phyloP scores from a whole-genome alignment of 2,797 vertebrate genomes.

The Microchirus variegatus region DNA sequence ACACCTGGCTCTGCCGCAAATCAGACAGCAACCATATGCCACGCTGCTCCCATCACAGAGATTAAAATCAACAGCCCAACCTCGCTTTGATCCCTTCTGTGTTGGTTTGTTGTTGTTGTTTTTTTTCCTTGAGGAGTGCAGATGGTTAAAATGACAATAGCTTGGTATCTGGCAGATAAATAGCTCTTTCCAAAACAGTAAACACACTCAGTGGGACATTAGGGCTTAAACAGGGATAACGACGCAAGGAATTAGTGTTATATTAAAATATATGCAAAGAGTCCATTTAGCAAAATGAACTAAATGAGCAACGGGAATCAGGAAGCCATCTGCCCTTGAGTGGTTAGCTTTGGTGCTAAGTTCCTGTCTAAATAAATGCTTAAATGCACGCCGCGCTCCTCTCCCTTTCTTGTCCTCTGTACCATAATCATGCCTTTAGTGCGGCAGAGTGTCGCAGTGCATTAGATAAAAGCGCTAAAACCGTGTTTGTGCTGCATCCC shows the following conservation, averaged over 20 bases:
- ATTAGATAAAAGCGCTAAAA: constrained; percentile 80
- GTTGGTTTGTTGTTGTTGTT: constrained; percentile 17
- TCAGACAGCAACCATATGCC: constrained; percentile 40
- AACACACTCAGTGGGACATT: constrained; percentile 61
- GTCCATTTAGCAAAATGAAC: constrained; percentile 55
- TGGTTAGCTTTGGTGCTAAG: constrained; percentile 40
- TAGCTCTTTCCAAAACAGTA: constrained; percentile 46
- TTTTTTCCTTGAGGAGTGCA: constrained; percentile 28
- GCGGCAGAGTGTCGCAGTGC: constrained; percentile 66
- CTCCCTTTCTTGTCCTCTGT: constrained; percentile 23
- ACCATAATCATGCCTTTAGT: constrained; percentile 67
- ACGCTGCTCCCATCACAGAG: constrained; percentile 27
- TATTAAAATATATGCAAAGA: constrained; percentile 65
- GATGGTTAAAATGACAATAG: constrained; percentile 65
- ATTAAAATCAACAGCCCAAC: constrained; percentile 47
- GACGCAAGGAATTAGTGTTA: constrained; percentile 58
- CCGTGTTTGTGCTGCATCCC: constrained; percentile 73
- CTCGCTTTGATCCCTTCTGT: constrained; percentile 28
- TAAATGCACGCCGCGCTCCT: constrained; percentile 47
- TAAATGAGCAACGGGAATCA: constrained; percentile 47
- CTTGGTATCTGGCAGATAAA: constrained; percentile 48
- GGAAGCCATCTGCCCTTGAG: constrained; percentile 54
- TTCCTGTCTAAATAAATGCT: constrained; percentile 59
- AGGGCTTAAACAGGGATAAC: constrained; percentile 57
- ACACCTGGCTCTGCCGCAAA: constrained; percentile 37